Base-by-base conservation (phyloP, 2,797 vertebrate species). In the Hypotaenidia philippensis region DNA sequence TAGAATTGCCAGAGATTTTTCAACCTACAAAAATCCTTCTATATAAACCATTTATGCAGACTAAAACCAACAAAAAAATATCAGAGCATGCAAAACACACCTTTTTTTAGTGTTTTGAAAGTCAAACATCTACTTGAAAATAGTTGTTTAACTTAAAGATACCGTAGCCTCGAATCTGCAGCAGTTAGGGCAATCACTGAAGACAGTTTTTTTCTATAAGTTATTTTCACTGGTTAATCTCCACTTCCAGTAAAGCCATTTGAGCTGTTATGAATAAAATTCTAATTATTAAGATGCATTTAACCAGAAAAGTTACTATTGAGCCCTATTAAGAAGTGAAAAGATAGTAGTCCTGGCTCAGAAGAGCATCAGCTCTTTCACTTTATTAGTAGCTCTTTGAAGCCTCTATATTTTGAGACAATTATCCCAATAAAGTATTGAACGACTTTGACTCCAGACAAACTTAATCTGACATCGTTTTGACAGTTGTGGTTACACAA, bases 11-110 rank as follows among this genome's bases (percentile, higher is more conserved):
- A 49, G 12, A 60, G 8, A 36, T 13, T 74, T 78, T 77, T 38
- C 70, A 61, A 82, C 5, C 57, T 61, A 26, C 74, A 64, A 5
- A 52, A 89, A 66, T n/a, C 11, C 12, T 85, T 68, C 27, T 34
- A 4, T 19, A 36, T n/a, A 75, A n/a, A 84, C 1, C 2, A 15
- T 15, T 64, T 45, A 32, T 9, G 74, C 1, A 41, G 27, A 15
- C 3, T 47, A 50, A 80, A 17, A 75, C 44, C 4, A 66, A 13
- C 2, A 71, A 57, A 87, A 82, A 41, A 38, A 3, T 1, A 31
- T 19, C 15, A 61, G 21, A 75, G 8, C 6, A 44, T 26, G 38
- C 0, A 44, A 72, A 56, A 10, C 10, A 29, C 3, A 34, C 0
- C 3, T 15, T 25, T 44, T 64, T 68, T 66, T 10, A 18, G 2